Evolutionary conservation across 2,797 vertebrate genomes (phyloP).

Genomic region (Nasua narica): DNA sequence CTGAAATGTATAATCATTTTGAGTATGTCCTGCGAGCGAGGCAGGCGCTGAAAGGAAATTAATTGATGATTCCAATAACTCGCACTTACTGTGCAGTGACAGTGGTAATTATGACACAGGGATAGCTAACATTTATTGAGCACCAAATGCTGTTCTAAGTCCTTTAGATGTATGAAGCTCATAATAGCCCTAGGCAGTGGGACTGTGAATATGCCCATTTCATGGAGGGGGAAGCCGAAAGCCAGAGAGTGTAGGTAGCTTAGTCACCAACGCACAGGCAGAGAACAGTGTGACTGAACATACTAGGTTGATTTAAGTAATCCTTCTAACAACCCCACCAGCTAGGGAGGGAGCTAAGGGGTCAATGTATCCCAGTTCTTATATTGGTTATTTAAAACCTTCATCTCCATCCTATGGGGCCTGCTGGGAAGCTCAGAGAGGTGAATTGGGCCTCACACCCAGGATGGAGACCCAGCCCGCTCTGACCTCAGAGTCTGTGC

Average conservation of each 20-base stretch:
- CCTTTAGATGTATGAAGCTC: neutral
- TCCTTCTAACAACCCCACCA: neutral
- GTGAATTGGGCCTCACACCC: neutral
- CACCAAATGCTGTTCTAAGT: neutral
- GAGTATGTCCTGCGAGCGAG: neutral
- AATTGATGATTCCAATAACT: neutral
- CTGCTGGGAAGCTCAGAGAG: neutral
- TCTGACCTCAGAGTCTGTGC: neutral
- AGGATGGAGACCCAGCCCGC: too few species aligned
- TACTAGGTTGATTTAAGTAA: neutral
- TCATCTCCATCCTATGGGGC: neutral
- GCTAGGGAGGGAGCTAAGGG: neutral
- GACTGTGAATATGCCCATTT: neutral
- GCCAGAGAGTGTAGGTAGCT: neutral
- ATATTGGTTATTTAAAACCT: neutral
- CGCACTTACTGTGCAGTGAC: neutral
- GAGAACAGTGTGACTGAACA: neutral
- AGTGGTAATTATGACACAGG: neutral
- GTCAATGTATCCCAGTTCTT: neutral
- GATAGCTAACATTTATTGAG: neutral
- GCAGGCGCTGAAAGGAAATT: neutral
- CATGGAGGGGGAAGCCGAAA: neutral
- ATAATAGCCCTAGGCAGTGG: neutral
- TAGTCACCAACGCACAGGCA: neutral
- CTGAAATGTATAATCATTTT: neutral